These are phyloP conservation scores for Drosophila bifasciata DNA, from an alignment of 1,140 invertebrate genomes.

Conservation along the genomic window DNA sequence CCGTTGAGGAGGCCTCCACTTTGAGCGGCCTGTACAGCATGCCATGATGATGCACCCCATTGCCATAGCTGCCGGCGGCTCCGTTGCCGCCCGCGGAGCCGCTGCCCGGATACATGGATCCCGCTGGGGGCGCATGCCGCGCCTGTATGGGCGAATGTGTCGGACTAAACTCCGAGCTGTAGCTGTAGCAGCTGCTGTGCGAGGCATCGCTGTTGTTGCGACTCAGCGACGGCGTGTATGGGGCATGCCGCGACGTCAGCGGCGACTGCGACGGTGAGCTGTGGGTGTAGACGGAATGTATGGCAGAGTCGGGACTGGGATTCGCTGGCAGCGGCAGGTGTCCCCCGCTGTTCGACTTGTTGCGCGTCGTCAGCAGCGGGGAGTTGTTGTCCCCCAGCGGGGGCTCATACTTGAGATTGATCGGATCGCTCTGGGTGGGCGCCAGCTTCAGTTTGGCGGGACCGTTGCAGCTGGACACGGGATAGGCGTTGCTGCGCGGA, in stretches of 20 bases:
- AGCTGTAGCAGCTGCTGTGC: slow-evolving; percentile 92
- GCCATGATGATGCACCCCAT: slow-evolving; percentile 85
- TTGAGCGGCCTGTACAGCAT: slow-evolving; percentile 84
- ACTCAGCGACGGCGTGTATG: slow-evolving; percentile 91
- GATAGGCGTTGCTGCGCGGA: slow-evolving; percentile 28
- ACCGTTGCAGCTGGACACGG: slow-evolving; percentile 20
- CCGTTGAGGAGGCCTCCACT: slow-evolving; percentile 44
- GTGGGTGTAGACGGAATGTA: slow-evolving; percentile 92
- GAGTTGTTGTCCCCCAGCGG: slow-evolving; percentile 73
- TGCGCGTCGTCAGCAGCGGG: slow-evolving; percentile 67
- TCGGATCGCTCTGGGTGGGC: slow-evolving; percentile 80
- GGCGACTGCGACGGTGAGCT: slow-evolving; percentile 93
- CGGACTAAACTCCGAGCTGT: slow-evolving; percentile 90
- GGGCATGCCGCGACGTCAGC: slow-evolving; percentile 91
- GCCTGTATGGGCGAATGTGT: slow-evolving; percentile 94
- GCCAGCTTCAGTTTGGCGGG: slow-evolving; percentile 66
- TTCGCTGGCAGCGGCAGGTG: slow-evolving; percentile 86
- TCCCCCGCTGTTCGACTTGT: slow-evolving; percentile 70
- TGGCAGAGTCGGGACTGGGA: slow-evolving; percentile 92
- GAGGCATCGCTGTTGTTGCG: slow-evolving; percentile 96
- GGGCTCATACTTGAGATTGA: slow-evolving; percentile 83
- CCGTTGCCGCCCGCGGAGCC: slow-evolving; percentile 32
- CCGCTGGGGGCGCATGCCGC: slow-evolving; percentile 68
- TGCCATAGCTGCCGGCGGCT: too few relatives aligned
- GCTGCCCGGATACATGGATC: slow-evolving; percentile 71